phyloP scores from a whole-genome alignment of 2,797 vertebrate genomes.

The Naso thynnoides region DNA sequence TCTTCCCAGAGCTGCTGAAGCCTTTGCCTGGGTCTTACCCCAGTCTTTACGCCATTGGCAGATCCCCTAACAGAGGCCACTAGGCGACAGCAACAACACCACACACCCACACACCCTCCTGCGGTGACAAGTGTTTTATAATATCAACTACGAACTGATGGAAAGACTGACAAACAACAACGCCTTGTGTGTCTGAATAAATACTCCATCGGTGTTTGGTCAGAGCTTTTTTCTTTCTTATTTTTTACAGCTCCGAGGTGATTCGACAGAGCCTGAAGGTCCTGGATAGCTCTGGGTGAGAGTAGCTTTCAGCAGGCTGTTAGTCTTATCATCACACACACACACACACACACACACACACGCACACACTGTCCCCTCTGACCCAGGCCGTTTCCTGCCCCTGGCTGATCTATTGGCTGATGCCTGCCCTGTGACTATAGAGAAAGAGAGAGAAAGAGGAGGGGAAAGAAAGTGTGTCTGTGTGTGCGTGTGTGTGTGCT shows the following conservation, averaged over 20 bases:
- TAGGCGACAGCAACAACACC: slow-evolving; percentile 40
- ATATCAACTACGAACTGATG: slow-evolving; percentile 38
- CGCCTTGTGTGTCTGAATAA: slow-evolving; percentile 37
- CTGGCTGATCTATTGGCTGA: slow-evolving; percentile 84
- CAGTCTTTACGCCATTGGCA: slow-evolving; percentile 39
- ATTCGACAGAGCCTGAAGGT: slow-evolving; percentile 66
- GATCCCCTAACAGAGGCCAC: slow-evolving; percentile 43
- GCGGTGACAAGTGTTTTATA: slow-evolving; percentile 53
- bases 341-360: slow-evolving; percentile 26
- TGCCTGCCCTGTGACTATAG: slow-evolving; percentile 78
- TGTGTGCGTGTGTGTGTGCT: slow-evolving; percentile 40
- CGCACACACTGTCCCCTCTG: slow-evolving; percentile 70
- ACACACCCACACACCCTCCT: slow-evolving; percentile 36
- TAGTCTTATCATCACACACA: slow-evolving; percentile 75
- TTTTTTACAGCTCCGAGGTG: slow-evolving; percentile 57
- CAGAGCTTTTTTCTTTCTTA: slow-evolving; percentile 52
- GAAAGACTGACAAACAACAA: slow-evolving; percentile 25
- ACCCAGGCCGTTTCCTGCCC: slow-evolving; percentile 81
- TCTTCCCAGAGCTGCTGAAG: slow-evolving; percentile 41
- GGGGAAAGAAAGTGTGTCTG: slow-evolving; percentile 55
- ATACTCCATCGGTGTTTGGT: slow-evolving; percentile 49
- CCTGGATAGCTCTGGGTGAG: slow-evolving; percentile 65
- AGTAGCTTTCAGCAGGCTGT: slow-evolving; percentile 78
- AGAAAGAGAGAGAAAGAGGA: slow-evolving; percentile 62
- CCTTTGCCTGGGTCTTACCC: slow-evolving; percentile 34